A percentile compares a stretch with the other conserved stretches of the same genome.
Evolutionary conservation across 2,888 invertebrate species (phyloP).

Genomic region (Nymphalis urticae): DNA sequence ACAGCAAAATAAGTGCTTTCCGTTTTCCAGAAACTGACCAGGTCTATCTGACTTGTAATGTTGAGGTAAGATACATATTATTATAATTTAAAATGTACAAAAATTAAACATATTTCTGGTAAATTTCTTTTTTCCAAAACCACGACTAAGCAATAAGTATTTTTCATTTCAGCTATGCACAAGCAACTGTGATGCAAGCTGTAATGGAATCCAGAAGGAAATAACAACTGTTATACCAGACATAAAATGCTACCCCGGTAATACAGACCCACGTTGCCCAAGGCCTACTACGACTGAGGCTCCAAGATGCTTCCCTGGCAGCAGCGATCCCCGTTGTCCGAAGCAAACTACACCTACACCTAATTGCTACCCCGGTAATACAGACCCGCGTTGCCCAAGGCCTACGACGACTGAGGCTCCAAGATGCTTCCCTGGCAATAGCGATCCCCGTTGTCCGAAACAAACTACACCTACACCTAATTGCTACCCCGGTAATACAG

Average conservation of each 20-base stretch:
- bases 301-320: constrained; percentile 52
- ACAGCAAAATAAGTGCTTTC: constrained; percentile 86
- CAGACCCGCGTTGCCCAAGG: constrained; percentile 57
- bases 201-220: constrained; percentile 57
- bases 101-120: background rate
- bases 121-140: constrained; percentile 5
- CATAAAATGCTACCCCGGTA: constrained; percentile 53
- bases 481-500: constrained; percentile 52
- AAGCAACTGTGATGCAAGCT: constrained; percentile 65
- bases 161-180: constrained; percentile 65
- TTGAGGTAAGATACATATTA: constrained; percentile 77
- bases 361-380: constrained; percentile 57
- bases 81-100: background rate
- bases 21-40: constrained; percentile 88
- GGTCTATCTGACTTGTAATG: constrained; percentile 87
- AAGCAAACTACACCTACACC: constrained; percentile 48
- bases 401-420: constrained; percentile 50
- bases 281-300: constrained; percentile 42
- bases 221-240: constrained; percentile 59
- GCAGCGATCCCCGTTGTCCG: constrained; percentile 51
- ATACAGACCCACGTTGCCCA: constrained; percentile 45
- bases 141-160: background rate
- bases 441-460: constrained; percentile 46
- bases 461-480: constrained; percentile 40
- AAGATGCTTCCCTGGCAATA: constrained; percentile 57